phyloP scores from a whole-genome alignment of 92 coral and sea anemone species.

The Diadumene lineata region DNA sequence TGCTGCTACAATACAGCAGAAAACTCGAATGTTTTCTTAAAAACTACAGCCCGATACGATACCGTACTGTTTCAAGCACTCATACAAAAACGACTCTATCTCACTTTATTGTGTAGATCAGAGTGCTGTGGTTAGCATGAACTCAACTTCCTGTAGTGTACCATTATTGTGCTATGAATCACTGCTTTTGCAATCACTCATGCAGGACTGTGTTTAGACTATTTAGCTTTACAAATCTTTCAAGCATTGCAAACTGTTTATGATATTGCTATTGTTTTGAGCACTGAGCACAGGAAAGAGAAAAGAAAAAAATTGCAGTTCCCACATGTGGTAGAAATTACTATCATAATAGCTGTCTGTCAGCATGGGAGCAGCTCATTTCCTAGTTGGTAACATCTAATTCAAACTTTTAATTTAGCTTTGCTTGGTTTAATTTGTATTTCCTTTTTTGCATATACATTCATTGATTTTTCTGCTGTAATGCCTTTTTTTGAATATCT shows the following conservation, averaged over 20 bases:
- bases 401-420: too few relatives aligned
- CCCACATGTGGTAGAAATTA: background rate
- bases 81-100: too few relatives aligned
- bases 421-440: too few relatives aligned
- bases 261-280: background rate
- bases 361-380: background rate
- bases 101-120: background rate
- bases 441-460: too few relatives aligned
- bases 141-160: background rate
- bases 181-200: background rate
- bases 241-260: background rate
- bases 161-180: background rate
- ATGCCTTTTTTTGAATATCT: too few relatives aligned
- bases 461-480: too few relatives aligned
- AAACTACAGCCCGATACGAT: too few relatives aligned
- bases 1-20: too few relatives aligned
- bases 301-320: background rate
- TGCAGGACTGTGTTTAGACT: background rate
- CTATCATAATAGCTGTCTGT: background rate
- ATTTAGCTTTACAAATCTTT: constrained; percentile 1
- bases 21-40: too few relatives aligned
- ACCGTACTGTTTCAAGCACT: too few relatives aligned
- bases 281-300: background rate
- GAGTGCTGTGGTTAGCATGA: background rate
- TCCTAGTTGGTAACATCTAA: too few relatives aligned